These are phyloP conservation scores for Scylla paramamosain DNA, from an alignment of 1,140 invertebrate genomes.

Conservation along the genomic window DNA sequence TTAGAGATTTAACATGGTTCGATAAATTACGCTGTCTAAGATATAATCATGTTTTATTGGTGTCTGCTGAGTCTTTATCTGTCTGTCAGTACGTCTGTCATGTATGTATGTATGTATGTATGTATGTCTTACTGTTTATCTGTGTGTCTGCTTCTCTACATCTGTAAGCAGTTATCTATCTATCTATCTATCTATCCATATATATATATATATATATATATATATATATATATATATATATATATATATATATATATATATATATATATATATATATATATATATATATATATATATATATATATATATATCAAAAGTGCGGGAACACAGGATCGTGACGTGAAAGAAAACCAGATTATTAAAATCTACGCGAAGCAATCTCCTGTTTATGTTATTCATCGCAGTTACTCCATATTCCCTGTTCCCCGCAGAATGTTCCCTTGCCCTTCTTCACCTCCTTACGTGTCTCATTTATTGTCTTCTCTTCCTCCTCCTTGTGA, in stretches of 20 bases:
- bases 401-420: neutral
- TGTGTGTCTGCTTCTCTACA: too few species aligned
- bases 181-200: neutral
- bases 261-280: slow-evolving; percentile 62
- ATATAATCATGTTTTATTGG: too few species aligned
- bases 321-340: neutral
- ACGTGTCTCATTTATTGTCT: neutral
- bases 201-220: slow-evolving; percentile 44
- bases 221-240: slow-evolving; percentile 40
- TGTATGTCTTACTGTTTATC: neutral
- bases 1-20: too few species aligned
- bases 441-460: slow-evolving; percentile 20
- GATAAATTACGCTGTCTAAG: too few species aligned
- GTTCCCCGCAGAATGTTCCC: slow-evolving; percentile 6
- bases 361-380: neutral
- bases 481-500: slow-evolving; percentile 35
- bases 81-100: neutral
- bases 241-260: slow-evolving; percentile 60
- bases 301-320: slow-evolving; percentile 44
- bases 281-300: slow-evolving; percentile 62
- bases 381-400: neutral
- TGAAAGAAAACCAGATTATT: neutral
- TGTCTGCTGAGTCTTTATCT: neutral
- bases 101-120: slow-evolving; percentile 37
- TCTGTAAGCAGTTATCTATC: too few species aligned